These are phyloP conservation scores for Epinephelus moara DNA, from an alignment of 2,113 vertebrate species.

Conservation along the genomic window DNA sequence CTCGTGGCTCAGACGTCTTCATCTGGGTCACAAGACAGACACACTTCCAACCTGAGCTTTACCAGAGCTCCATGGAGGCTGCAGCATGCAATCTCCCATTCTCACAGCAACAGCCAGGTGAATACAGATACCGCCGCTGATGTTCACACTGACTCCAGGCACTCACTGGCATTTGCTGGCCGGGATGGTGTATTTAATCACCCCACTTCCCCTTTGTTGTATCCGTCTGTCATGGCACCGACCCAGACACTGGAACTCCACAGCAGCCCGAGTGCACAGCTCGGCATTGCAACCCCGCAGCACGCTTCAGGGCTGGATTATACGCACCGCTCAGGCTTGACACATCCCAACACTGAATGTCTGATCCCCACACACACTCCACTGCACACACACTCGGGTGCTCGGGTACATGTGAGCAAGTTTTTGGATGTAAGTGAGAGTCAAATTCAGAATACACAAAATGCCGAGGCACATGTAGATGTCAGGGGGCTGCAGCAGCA, in stretches of 20 bases:
- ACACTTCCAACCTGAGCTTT: neutral
- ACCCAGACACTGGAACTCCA: neutral
- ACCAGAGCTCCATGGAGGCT: neutral
- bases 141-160: no score
- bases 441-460: neutral
- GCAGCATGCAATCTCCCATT: neutral
- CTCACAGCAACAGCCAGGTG: no score
- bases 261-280: conserved; percentile 1
- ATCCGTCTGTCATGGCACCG: neutral
- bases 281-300: neutral
- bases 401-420: no score
- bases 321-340: neutral
- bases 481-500: neutral
- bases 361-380: neutral
- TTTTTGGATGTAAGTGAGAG: no score
- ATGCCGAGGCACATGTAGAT: neutral
- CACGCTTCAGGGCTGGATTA: conserved; percentile 7
- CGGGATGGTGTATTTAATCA: neutral
- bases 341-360: neutral
- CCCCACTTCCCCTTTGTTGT: neutral
- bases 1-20: conserved; percentile 6
- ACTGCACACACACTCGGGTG: neutral
- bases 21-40: neutral
- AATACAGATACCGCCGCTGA: neutral
- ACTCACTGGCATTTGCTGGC: neutral